Percentiles rank a stretch among this genome's conserved stretches.
These are phyloP conservation scores for Bombus confusus DNA, from an alignment of 1,140 invertebrate species.

Conservation along the genomic window DNA sequence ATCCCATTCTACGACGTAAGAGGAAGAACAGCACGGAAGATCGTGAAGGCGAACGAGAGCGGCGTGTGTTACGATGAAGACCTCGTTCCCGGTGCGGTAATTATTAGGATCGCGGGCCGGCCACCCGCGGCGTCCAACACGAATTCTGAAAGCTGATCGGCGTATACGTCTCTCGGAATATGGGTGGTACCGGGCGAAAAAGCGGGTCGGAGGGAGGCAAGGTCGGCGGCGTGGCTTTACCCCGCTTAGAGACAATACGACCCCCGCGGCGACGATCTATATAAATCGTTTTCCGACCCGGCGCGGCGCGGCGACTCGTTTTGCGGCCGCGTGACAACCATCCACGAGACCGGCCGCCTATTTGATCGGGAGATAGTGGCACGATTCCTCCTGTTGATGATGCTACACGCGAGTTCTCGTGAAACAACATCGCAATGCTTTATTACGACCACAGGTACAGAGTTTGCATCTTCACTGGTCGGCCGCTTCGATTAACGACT, in stretches of 20 bases:
- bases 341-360: not conserved
- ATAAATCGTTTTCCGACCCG: slow-evolving; percentile 74
- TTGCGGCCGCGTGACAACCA: slow-evolving; percentile 44
- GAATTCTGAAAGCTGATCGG: slow-evolving; percentile 78
- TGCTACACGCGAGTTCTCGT: too few species aligned
- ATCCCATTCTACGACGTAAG: not conserved
- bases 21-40: not conserved
- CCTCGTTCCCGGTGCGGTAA: slow-evolving; percentile 74
- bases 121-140: slow-evolving; percentile 77
- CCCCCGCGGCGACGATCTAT: slow-evolving; percentile 66
- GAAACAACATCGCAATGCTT: too few species aligned
- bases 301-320: slow-evolving; percentile 13
- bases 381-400: too few species aligned
- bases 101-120: slow-evolving; percentile 73
- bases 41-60: not conserved
- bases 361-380: not conserved
- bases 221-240: slow-evolving; percentile 65
- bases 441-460: too few species aligned
- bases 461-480: too few species aligned
- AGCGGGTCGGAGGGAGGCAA: slow-evolving; percentile 54
- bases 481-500: too few species aligned
- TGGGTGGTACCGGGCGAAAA: slow-evolving; percentile 60
- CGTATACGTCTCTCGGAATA: slow-evolving; percentile 66
- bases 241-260: slow-evolving; percentile 72
- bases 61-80: slow-evolving; percentile 62